Base-by-base conservation (phyloP, 2,888 invertebrate genomes). In the Aphrophora alni region DNA sequence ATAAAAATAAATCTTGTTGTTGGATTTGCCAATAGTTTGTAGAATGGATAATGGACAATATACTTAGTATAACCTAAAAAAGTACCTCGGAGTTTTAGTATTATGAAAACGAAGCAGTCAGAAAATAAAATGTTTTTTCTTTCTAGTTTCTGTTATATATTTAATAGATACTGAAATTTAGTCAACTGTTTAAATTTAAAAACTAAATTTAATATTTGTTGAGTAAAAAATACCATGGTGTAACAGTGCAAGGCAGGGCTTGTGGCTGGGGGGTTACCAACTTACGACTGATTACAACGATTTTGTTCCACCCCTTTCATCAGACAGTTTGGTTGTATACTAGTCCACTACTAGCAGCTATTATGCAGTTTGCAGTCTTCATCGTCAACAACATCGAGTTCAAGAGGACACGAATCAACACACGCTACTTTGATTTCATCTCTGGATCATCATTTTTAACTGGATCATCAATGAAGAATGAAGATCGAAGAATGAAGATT, bases 291-390 rank as follows among this genome's bases (percentile, higher is more conserved):
- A 77, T 70, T 24, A 38, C 26, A 69, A 77, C 77, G 77, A 59
- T 79, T 79, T 80, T 80, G 80, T 80, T 80, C 71, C 75, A 71
- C 75, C 75, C 80, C 70, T 69, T 59, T 24, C 75, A 71, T 80
- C 80, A 75, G 80, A 80, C 75, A 80, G 80, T 80, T 80, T 80
- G 71, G 80, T 80, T 80, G 70, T 75, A 38, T 59, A 38, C 69
- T 80, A 75, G 79, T 70, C 79, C 38, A 69, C 74, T 33, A 59
- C 79, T 74, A 71, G 71, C 71, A 26, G 27, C 14, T 27, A 69
- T 71, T 71, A 71, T 28, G 71, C 71, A 28, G 71, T 12, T 8
- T 24, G 24, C 24, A n/a, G 24, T 68, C 70, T 2, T 2, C 21
- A 21, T 21, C 70, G 7, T 70, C 70, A 68, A 68, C 68, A 68